Evolutionary conservation across 23 tunicate genomes (phyloP).

Genomic region (Styela plicata): DNA sequence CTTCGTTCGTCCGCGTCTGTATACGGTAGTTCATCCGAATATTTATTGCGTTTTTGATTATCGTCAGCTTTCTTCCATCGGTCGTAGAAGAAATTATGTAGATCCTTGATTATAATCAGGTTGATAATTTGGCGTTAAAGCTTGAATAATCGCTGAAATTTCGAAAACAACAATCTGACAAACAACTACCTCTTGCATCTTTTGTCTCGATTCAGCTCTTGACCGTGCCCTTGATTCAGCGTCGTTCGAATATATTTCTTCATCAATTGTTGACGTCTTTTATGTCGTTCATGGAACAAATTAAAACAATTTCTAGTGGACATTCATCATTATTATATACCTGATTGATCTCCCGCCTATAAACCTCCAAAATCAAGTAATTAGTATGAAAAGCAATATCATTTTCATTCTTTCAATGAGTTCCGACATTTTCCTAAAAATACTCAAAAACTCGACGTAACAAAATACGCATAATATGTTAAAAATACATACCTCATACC

Average conservation of each 20-base stretch:
- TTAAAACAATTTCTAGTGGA: too few species aligned
- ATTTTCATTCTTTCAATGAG: too few species aligned
- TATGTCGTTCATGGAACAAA: too few species aligned
- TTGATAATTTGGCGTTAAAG: too few species aligned
- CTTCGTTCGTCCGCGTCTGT: neutral
- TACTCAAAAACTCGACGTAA: too few species aligned
- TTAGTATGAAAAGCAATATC: too few species aligned
- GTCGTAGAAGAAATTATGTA: constrained; percentile 76
- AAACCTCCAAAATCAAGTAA: too few species aligned
- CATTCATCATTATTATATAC: too few species aligned
- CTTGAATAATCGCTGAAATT: too few species aligned
- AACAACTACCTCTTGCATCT: constrained; percentile 62
- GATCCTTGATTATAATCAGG: constrained; percentile 49
- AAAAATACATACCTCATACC: constrained; percentile 40
- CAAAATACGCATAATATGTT: neutral
- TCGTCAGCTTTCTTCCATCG: constrained; percentile 85
- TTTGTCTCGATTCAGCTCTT: constrained; percentile 71
- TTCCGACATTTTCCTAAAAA: too few species aligned
- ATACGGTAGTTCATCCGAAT: neutral
- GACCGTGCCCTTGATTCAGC: constrained; percentile 46
- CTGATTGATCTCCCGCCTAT: too few species aligned
- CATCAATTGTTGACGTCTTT: constrained; percentile 1
- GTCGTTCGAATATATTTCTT: constrained; percentile 8
- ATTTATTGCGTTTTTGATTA: constrained; percentile 36
- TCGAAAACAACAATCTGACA: constrained; percentile 7